A percentile compares a stretch with the other conserved stretches of the same genome.
These are phyloP conservation scores for Apotomis capreana DNA, from an alignment of 2,888 invertebrate species.

Conservation along the genomic window DNA sequence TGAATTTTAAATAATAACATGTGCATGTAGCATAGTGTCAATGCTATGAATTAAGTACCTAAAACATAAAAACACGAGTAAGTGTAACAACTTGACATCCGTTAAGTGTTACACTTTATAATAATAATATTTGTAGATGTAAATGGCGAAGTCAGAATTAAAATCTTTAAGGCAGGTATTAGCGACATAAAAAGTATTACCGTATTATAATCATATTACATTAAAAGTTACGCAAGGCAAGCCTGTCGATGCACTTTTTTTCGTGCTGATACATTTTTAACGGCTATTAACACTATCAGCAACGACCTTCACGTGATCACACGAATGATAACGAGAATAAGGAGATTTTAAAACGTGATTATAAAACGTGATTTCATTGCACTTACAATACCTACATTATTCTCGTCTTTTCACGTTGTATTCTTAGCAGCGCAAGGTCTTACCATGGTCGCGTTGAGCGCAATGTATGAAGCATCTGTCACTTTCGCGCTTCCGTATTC, in stretches of 20 bases:
- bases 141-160: no score
- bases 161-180: no score
- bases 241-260: slow-evolving; percentile 15
- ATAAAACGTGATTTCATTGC: slow-evolving; percentile 6
- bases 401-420: background rate
- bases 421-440: background rate
- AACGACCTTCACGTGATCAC: slow-evolving; percentile 10
- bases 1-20: no score
- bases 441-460: no score
- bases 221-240: slow-evolving; percentile 17
- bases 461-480: no score
- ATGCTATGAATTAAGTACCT: no score
- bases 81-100: no score
- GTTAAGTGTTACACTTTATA: no score
- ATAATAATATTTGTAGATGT: no score
- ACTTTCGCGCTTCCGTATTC: no score
- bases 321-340: background rate
- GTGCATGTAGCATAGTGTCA: no score
- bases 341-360: background rate
- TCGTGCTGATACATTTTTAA: background rate
- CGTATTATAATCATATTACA: background rate
- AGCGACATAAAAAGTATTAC: background rate
- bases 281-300: slow-evolving; percentile 25
- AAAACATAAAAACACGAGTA: no score
- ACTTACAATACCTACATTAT: slow-evolving; percentile 6